Conservation (phyloP, 2,113 vertebrate species). For the Phycodurus eques region DNA sequence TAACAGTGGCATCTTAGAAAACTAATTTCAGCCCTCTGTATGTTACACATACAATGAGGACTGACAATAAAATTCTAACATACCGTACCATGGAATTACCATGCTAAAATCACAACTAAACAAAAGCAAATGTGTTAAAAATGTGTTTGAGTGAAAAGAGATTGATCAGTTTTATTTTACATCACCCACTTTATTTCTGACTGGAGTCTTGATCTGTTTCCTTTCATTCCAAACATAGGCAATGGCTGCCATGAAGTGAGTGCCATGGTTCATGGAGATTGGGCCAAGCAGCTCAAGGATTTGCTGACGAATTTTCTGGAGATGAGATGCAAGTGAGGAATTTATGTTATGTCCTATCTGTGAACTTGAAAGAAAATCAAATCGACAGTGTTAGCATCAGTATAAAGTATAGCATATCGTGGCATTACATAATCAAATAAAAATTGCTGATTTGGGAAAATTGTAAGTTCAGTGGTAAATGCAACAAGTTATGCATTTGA, state of each 20-base stretch:
- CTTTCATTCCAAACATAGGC: conserved; percentile 98
- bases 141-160: neutral
- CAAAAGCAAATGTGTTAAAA: neutral
- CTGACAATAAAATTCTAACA: too few relatives aligned
- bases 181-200: conserved; percentile 84
- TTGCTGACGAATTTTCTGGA: conserved; percentile 93
- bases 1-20: too few relatives aligned
- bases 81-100: too few relatives aligned
- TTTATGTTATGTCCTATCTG: neutral
- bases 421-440: neutral
- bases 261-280: conserved; percentile 98
- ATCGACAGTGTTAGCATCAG: neutral
- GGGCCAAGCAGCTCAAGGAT: conserved; percentile 94
- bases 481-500: neutral
- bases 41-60: too few relatives aligned
- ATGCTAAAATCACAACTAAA: neutral
- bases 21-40: too few relatives aligned
- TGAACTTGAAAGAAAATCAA: neutral
- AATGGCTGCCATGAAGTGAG: conserved; percentile 98
- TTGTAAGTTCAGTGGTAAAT: neutral
- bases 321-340: neutral
- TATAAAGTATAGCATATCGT: neutral
- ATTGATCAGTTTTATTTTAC: neutral
- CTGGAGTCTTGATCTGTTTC: conserved; percentile 79
- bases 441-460: neutral